A percentile compares a stretch with the other conserved stretches of the same genome.
phyloP scores from a whole-genome alignment of 2,113 vertebrate genomes.

The Todiramphus saurophagus region DNA sequence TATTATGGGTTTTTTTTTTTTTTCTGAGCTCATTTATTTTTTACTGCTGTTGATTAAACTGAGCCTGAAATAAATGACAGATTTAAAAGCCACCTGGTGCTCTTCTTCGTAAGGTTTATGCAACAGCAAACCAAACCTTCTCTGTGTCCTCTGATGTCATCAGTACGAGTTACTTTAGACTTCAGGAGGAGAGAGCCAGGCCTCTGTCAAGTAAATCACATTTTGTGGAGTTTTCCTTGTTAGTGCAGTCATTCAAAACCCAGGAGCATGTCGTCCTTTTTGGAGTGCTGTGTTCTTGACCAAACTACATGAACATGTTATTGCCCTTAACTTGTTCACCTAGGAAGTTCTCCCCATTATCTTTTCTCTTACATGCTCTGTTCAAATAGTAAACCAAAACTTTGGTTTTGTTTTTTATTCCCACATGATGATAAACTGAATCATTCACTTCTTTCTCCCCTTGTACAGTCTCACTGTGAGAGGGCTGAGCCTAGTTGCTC shows the following conservation, averaged over 20 bases:
- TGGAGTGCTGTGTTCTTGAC: background rate
- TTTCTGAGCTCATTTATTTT: background rate
- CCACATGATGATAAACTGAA: background rate
- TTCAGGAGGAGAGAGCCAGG: background rate
- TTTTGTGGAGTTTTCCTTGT: background rate
- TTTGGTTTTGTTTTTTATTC: background rate
- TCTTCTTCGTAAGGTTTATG: background rate
- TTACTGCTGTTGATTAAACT: background rate
- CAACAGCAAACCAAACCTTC: background rate
- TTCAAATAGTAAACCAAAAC: background rate
- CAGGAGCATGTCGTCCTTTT: background rate
- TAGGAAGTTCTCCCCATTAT: background rate
- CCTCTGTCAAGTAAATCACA: background rate
- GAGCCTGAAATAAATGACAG: background rate
- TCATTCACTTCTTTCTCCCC: background rate
- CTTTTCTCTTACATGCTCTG: background rate
- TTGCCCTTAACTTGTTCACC: background rate
- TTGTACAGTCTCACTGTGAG: background rate
- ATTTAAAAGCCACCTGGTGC: background rate
- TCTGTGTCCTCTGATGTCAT: background rate
- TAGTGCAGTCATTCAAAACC: background rate
- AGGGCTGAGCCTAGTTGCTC: background rate
- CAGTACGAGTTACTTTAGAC: background rate
- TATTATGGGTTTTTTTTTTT: background rate
- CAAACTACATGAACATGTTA: background rate